phyloP scores from a whole-genome alignment of 2,888 invertebrate species.

The Marasmarcha lunaedactyla region DNA sequence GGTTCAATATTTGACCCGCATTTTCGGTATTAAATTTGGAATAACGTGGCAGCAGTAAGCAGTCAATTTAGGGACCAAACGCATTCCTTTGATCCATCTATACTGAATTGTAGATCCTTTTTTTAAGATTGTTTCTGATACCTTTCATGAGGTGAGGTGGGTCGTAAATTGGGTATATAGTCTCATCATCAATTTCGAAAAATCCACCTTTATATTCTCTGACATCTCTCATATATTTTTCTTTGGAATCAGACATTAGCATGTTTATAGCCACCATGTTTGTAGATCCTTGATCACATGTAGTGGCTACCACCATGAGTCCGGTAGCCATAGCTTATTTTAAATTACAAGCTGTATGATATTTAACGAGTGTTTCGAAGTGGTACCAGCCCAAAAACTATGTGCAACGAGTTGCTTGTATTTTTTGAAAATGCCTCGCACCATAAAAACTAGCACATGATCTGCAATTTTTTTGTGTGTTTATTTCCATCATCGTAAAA shows the following conservation, averaged over 20 bases:
- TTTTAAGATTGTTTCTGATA: slow-evolving; percentile 8
- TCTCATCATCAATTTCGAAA: slow-evolving; percentile 1
- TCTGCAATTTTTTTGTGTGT: slow-evolving; percentile 7
- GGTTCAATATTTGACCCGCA: too few species aligned
- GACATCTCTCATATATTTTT: slow-evolving; percentile 4
- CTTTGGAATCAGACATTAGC: neutral
- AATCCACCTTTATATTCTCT: neutral
- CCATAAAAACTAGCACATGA: slow-evolving; percentile 11
- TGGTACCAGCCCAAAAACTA: slow-evolving; percentile 7
- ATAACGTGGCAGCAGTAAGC: neutral
- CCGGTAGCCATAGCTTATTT: slow-evolving; percentile 11
- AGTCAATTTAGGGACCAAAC: neutral
- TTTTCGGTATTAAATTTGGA: too few species aligned
- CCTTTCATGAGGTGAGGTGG: slow-evolving; percentile 11
- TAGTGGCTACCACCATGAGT: slow-evolving; percentile 18
- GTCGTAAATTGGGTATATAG: slow-evolving; percentile 6
- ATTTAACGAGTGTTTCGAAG: slow-evolving; percentile 1
- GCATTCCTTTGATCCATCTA: slow-evolving; percentile 7
- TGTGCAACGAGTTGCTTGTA: slow-evolving; percentile 18
- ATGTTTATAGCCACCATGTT: slow-evolving; percentile 10
- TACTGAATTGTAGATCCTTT: slow-evolving; percentile 1
- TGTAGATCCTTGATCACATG: slow-evolving; percentile 22
- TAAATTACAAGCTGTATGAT: slow-evolving; percentile 12
- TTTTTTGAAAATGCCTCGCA: slow-evolving; percentile 19
- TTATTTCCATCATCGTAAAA: slow-evolving; percentile 8